Conservation (phyloP, 2,888 invertebrate genomes). For the Drosophila dives region DNA sequence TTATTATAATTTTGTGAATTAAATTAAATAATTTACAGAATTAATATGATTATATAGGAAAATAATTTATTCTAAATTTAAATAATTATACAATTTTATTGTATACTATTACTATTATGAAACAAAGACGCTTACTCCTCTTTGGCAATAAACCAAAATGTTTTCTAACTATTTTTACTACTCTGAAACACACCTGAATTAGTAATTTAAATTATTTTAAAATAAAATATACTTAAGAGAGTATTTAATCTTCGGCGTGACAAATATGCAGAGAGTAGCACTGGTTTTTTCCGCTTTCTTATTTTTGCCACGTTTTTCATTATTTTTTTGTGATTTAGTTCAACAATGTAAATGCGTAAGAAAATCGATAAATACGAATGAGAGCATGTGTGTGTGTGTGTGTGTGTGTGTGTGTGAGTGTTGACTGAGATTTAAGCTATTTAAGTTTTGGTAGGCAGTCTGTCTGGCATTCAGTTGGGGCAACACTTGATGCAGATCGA, state of each 20-base stretch:
- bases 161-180: background rate
- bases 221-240: background rate
- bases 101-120: background rate
- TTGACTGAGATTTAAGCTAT: conserved; percentile 52
- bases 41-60: background rate
- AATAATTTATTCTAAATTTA: background rate
- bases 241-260: background rate
- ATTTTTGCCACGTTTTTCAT: conserved; percentile 8
- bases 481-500: conserved; percentile 12
- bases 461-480: conserved; percentile 28
- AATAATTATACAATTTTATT: too few relatives aligned
- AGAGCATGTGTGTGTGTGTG: conserved; percentile 7
- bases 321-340: conserved; percentile 22
- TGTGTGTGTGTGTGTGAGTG: conserved; percentile 2
- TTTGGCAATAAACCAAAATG: background rate
- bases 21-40: background rate
- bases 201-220: background rate
- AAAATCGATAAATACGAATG: conserved; percentile 64
- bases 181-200: too few relatives aligned
- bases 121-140: background rate
- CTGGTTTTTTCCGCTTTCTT: conserved; percentile 1
- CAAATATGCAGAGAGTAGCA: background rate
- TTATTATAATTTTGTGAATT: too few relatives aligned
- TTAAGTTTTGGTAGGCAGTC: conserved; percentile 50
- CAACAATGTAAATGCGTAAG: conserved; percentile 41